Evolutionary conservation across 1,140 invertebrate species (phyloP).

Genomic region (Metaphire vulgaris): DNA sequence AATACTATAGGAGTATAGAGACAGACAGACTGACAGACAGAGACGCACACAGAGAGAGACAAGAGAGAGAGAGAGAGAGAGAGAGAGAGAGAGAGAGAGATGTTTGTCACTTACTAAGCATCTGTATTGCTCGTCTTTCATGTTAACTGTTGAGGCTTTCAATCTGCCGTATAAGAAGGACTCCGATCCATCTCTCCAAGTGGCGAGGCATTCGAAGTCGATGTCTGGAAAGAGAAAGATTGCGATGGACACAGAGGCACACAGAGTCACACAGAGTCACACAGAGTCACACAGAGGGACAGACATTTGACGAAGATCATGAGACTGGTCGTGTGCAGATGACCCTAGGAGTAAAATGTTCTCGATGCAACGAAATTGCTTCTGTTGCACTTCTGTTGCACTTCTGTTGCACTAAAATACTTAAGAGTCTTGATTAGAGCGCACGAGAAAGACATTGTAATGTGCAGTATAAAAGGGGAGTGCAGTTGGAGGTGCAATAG

Average conservation of each 20-base stretch:
- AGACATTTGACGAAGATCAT: no score
- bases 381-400: no score
- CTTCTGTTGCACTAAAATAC: no score
- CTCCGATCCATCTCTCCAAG: constrained; percentile 26
- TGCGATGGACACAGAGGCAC: not conserved
- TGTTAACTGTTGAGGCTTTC: not conserved
- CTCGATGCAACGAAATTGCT: no score
- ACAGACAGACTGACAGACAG: not conserved
- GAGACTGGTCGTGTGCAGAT: no score
- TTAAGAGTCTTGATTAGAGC: no score
- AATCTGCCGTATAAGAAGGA: constrained; percentile 19
- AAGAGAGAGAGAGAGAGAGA: no score
- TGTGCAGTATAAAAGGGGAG: no score
- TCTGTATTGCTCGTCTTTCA: constrained; percentile 16
- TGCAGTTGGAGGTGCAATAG: no score
- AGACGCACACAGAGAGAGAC: no score
- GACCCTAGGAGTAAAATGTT: no score
- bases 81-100: not conserved
- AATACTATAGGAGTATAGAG: not conserved
- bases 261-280: not conserved
- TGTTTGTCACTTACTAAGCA: constrained; percentile 9
- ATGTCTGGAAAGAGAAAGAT: constrained; percentile 10
- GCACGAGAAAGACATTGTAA: no score
- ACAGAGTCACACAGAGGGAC: not conserved
- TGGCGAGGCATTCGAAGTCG: constrained; percentile 21